These are phyloP conservation scores for Lutjanus campechanus DNA, from an alignment of 2,797 vertebrate species.

Conservation along the genomic window DNA sequence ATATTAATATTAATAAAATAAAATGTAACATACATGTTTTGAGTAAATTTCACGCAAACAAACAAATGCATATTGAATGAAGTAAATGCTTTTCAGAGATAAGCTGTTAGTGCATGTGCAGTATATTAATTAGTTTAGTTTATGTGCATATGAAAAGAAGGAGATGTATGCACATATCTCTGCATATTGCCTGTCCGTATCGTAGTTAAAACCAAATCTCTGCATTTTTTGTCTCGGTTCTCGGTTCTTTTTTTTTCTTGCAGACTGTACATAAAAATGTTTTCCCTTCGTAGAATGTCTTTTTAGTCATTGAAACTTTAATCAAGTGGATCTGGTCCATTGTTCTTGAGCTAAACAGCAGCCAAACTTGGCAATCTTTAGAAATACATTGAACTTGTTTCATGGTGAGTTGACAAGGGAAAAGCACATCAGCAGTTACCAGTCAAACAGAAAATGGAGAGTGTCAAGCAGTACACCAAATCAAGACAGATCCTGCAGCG, in stretches of 20 bases:
- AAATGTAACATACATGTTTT: not conserved
- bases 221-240: not conserved
- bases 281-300: conserved; percentile 43
- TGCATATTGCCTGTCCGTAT: not conserved
- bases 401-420: conserved; percentile 82
- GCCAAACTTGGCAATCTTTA: conserved; percentile 75
- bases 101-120: not conserved
- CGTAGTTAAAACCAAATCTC: not conserved
- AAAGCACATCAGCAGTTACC: conserved; percentile 83
- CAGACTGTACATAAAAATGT: conserved; percentile 24
- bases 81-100: not conserved
- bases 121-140: not conserved
- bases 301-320: conserved; percentile 70
- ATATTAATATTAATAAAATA: too few relatives aligned
- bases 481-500: conserved; percentile 83
- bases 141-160: not conserved
- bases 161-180: not conserved
- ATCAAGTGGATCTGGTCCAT: conserved; percentile 65
- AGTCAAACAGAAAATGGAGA: conserved; percentile 84
- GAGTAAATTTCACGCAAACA: not conserved
- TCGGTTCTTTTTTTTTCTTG: conserved; percentile 8
- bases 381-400: conserved; percentile 80
- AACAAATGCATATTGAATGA: not conserved
- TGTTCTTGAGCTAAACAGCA: conserved; percentile 65
- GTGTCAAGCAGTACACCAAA: conserved; percentile 84